Evolutionary conservation across 2,888 invertebrate genomes (phyloP).

Genomic region (Amphimallon solstitiale): DNA sequence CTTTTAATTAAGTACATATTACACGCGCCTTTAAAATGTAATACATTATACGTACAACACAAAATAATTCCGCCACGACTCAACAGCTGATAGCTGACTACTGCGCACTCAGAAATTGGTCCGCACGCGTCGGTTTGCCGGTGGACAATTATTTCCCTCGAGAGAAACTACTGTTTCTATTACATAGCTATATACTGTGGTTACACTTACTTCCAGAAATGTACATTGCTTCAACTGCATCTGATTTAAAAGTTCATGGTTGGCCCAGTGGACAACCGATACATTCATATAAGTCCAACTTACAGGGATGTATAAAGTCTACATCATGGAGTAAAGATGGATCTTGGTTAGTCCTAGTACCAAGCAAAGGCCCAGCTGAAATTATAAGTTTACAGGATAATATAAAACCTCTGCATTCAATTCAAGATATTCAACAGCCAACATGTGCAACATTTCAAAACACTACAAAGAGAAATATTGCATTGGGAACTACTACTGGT

Average conservation of each 20-base stretch:
- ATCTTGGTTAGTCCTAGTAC: constrained; percentile 57
- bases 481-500: neutral
- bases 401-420: constrained; percentile 54
- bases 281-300: neutral
- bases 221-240: neutral
- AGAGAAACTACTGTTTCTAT: too few species aligned
- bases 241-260: neutral
- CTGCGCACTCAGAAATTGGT: too few species aligned
- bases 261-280: neutral
- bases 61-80: too few species aligned
- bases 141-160: too few species aligned
- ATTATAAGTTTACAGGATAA: constrained; percentile 57
- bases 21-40: too few species aligned
- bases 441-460: constrained; percentile 59
- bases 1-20: too few species aligned
- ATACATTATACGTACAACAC: too few species aligned
- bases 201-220: neutral
- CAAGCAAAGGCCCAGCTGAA: constrained; percentile 56
- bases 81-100: too few species aligned
- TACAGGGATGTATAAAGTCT: constrained; percentile 51
- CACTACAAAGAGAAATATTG: constrained; percentile 49
- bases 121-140: too few species aligned
- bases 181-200: too few species aligned
- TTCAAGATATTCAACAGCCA: constrained; percentile 55
- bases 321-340: constrained; percentile 61